Percentiles rank a stretch among this genome's conserved stretches.
These are phyloP conservation scores for Cochlearius cochlearius DNA, from an alignment of 2,113 vertebrate genomes.

Conservation along the genomic window DNA sequence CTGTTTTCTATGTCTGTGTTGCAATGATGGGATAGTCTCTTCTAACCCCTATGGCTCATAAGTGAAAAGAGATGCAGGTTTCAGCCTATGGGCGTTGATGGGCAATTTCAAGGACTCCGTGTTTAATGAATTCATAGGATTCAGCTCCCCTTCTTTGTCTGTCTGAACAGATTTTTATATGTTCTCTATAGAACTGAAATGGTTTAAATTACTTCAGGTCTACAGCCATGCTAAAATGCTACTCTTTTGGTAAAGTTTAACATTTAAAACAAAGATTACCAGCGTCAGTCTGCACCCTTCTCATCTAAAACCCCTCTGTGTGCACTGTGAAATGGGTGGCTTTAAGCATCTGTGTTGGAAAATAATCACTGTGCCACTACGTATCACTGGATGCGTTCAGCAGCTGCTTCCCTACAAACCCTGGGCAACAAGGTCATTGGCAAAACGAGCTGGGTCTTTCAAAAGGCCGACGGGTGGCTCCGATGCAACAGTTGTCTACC, in stretches of 20 bases:
- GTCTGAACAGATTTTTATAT: neutral
- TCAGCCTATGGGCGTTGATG: neutral
- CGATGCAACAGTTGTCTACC: neutral
- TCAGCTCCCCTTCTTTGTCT: neutral
- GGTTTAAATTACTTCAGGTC: neutral
- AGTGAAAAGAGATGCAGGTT: neutral
- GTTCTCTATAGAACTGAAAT: neutral
- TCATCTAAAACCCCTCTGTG: neutral
- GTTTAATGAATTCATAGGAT: slow-evolving; percentile 33
- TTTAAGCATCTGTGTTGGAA: neutral
- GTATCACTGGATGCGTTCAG: neutral
- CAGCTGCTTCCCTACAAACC: slow-evolving; percentile 18
- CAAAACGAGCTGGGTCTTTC: neutral
- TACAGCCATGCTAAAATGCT: neutral
- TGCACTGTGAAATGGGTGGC: neutral
- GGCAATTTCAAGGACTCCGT: neutral
- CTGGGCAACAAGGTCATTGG: slow-evolving; percentile 61
- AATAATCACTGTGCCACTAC: neutral
- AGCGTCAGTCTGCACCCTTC: neutral
- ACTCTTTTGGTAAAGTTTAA: neutral
- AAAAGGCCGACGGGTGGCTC: neutral
- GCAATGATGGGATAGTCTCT: neutral
- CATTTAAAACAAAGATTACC: neutral
- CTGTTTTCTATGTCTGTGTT: neutral
- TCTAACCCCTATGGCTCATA: slow-evolving; percentile 23